Evolutionary conservation across 1,140 invertebrate species (phyloP), one percentile per base, ranked within the genome.

Genomic region (Lepidostoma basale): DNA sequence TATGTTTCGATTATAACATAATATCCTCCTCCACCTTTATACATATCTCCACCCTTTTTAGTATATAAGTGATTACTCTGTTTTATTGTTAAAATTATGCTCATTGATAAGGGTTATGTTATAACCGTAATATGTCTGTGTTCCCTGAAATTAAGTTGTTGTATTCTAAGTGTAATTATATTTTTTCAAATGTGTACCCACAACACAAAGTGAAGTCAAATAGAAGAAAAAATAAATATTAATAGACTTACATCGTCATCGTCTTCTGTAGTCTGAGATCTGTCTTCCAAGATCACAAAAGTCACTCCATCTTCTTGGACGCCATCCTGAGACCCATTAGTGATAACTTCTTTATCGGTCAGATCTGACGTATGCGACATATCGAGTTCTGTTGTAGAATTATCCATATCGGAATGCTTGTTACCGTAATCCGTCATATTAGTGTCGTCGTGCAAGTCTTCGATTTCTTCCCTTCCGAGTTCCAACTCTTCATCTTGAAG

Each of bases 191-290:
- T n/a, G n/a, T n/a, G n/a, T n/a, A n/a, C n/a, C n/a, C n/a, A n/a
- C n/a, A n/a, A n/a, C n/a, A n/a, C n/a, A 36, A 36, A 36, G n/a
- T 36, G 6, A 8, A 36, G n/a, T 36, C 6, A 36, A 36, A 36
- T 8, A 36, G 6, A 36, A 36, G n/a, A 36, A 36, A 36, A 36
- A 36, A 36, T 36, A n/a, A n/a, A n/a, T n/a, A n/a, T 44, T 9
- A 52, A 18, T 5, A 25, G 23, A 72, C 70, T 73, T 64, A 72
- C 71, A 44, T 73, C 67, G 44, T 64, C 66, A 33, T 69, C 67
- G n/a, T 73, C 49, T 47, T 73, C 70, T 4, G 30, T 44, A 6
- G 26, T 52, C 22, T 69, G 28, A 3, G 42, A 42, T 1, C 47
- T 39, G 12, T 56, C 67, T 22, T 69, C 67, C 56, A 73, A 54